Evolutionary conservation across 2,113 vertebrate species (phyloP), one percentile per base, ranked within the genome.

Genomic region (Typhlomys cinereus): DNA sequence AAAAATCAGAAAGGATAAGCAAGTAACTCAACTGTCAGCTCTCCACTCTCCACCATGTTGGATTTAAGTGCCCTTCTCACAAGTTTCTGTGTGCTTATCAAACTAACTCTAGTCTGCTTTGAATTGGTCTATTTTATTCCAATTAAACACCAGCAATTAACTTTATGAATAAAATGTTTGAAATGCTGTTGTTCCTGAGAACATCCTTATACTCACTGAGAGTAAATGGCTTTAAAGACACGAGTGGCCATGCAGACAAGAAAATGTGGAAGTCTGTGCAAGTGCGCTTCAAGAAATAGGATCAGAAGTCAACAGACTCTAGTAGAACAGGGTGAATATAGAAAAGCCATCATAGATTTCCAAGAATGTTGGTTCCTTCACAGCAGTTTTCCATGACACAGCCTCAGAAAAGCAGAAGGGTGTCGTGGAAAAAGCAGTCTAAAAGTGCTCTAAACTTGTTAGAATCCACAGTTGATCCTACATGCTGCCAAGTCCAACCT

Each of bases 21-120:
- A 93, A 74, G 41, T 93, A n/a, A 52, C 25, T 21, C 52, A 12
- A 3, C 7, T 73, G 59, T 67, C 31, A 76, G 61, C 12, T 82
- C 27, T 79, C 64, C 27, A 48, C 15, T 57, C 27, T 41, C 12
- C 20, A 78, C 57, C 54, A 59, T 88, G 48, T 59, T 80, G 23
- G 11, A 73, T 78, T 80, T 5, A 20, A 18, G 9, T 89, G 36
- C 46, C 36, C 62, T 57, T 79, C 39, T 54, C 83, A 91, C 34
- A 85, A 41, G 69, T 46, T 78, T 61, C 54, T 81, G 7, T 80
- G 18, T 36, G 27, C 73, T 86, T 71, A 89, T 59, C 59, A 12
- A 67, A 89, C 52, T 75, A 67, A 61, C 27, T 92, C 90, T n/a
- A 52, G 52, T 82, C 74, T n/a, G n/a, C n/a, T n/a, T n/a, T n/a